These are phyloP conservation scores for Zaprionus gabonicus DNA, from an alignment of 1,140 invertebrate species.

Conservation along the genomic window DNA sequence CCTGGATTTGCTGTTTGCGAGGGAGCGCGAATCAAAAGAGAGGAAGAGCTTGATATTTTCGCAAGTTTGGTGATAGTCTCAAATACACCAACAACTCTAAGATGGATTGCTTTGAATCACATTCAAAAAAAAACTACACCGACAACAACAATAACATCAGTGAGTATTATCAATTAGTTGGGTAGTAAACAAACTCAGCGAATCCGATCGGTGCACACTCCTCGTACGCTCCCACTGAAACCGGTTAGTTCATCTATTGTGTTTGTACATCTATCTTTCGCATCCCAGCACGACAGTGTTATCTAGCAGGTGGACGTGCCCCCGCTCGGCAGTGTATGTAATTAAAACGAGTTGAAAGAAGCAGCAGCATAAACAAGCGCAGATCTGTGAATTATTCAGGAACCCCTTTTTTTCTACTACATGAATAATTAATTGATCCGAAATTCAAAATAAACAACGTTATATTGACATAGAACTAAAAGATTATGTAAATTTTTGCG, in stretches of 20 bases:
- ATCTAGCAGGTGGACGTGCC: background rate
- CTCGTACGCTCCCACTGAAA: background rate
- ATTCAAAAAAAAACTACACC: background rate
- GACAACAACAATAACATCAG: conserved; percentile 24
- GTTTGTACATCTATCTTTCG: background rate
- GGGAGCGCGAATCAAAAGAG: background rate
- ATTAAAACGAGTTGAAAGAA: too few relatives aligned
- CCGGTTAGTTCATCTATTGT: conserved; percentile 25
- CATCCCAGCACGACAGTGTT: background rate
- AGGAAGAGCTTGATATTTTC: conserved; percentile 2
- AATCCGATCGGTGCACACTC: background rate
- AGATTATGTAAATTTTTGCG: background rate
- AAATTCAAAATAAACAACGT: background rate
- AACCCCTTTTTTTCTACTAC: background rate
- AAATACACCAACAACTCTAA: conserved; percentile 33
- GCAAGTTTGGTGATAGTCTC: conserved; percentile 3
- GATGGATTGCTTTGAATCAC: background rate
- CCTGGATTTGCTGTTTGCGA: background rate
- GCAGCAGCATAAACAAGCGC: too few relatives aligned
- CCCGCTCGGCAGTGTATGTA: too few relatives aligned
- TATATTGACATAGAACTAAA: background rate
- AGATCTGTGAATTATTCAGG: background rate
- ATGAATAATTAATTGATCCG: background rate
- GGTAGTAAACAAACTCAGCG: conserved; percentile 14
- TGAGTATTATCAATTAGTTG: conserved; percentile 43